Evolutionary conservation across 2,113 vertebrate genomes (phyloP).

Genomic region (Isichthys henryi): DNA sequence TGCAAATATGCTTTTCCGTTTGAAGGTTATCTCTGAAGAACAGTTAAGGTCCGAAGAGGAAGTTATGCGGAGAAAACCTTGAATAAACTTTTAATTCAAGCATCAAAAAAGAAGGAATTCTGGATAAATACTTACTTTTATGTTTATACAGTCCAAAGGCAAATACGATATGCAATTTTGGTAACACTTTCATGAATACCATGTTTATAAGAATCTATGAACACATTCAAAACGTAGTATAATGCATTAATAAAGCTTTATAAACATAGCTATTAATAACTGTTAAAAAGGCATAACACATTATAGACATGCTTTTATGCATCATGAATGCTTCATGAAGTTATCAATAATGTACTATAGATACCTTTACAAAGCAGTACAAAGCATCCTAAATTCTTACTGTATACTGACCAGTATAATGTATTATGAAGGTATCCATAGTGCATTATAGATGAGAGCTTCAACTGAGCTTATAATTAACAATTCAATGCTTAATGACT

Average conservation of each 20-base stretch:
- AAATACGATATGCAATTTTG: background rate
- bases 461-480: background rate
- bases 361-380: background rate
- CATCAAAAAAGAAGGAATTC: background rate
- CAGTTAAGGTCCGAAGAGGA: background rate
- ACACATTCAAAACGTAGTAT: background rate
- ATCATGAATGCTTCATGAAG: background rate
- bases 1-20: background rate
- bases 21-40: conserved; percentile 10
- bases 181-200: background rate
- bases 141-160: background rate
- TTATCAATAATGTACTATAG: background rate
- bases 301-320: background rate
- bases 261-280: background rate
- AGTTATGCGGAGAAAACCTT: background rate
- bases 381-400: background rate
- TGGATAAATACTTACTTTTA: background rate
- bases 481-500: background rate
- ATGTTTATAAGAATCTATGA: background rate
- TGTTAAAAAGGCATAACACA: background rate
- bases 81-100: background rate
- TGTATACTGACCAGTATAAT: background rate
- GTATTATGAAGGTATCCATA: background rate
- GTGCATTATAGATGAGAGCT: background rate
- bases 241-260: background rate